phyloP scores from a whole-genome alignment of 2,797 vertebrate genomes.

The Enoplosus armatus region DNA sequence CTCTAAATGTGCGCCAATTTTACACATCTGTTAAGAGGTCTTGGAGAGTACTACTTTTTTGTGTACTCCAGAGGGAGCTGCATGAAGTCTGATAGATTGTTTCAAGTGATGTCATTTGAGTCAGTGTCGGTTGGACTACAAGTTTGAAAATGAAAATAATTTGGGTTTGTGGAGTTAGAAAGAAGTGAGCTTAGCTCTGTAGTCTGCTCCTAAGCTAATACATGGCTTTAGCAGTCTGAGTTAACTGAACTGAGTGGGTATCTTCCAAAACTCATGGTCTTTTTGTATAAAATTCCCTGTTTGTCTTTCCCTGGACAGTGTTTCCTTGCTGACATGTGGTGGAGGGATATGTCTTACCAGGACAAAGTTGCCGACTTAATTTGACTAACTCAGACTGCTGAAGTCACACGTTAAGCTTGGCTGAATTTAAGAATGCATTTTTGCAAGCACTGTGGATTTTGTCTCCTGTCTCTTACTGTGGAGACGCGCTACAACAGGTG shows the following conservation, averaged over 20 bases:
- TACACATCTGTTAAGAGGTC: no score
- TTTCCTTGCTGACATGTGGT: not conserved
- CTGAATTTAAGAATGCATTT: not conserved
- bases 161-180: no score
- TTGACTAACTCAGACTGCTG: not conserved
- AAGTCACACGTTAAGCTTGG: not conserved
- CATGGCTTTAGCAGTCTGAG: not conserved
- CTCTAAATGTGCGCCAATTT: no score
- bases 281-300: not conserved
- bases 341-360: not conserved
- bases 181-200: no score
- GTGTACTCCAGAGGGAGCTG: no score
- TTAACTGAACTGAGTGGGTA: not conserved
- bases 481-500: not conserved
- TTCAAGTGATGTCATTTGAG: no score
- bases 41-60: no score
- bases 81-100: no score
- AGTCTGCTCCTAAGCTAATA: not conserved
- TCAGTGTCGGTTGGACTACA: no score
- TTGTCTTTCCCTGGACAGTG: not conserved
- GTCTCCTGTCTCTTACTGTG: not conserved
- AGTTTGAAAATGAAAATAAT: no score
- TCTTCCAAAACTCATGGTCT: no score
- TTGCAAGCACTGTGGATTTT: conserved; percentile 6
- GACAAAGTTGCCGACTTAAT: not conserved